Evolutionary conservation across 2,113 vertebrate genomes (phyloP).

Genomic region (Dendropsophus ebraccatus): DNA sequence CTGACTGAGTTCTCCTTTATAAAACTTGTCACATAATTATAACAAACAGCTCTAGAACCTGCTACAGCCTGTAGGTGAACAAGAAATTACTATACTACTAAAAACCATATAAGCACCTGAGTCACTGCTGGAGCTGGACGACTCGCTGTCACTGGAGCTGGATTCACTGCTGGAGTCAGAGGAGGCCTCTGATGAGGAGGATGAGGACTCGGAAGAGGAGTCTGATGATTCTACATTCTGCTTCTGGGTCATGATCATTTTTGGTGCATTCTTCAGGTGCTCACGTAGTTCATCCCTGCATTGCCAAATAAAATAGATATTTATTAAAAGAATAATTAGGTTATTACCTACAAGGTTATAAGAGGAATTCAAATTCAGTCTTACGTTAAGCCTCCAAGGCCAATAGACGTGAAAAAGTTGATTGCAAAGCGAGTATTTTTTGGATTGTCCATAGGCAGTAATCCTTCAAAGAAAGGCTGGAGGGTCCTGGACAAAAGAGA

Average conservation of each 20-base stretch:
- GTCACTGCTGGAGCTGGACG: conserved; percentile 71
- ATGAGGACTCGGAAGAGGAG: conserved; percentile 77
- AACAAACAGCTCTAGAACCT: background rate
- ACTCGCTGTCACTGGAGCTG: conserved; percentile 80
- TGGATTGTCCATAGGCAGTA: conserved; percentile 95
- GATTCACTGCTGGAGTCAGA: conserved; percentile 77
- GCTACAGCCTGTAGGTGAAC: background rate
- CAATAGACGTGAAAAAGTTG: conserved; percentile 99
- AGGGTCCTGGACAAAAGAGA: conserved; percentile 81
- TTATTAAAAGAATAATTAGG: background rate
- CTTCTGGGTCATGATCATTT: conserved; percentile 96
- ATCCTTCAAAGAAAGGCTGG: conserved; percentile 92
- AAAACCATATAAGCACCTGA: conserved; percentile 75
- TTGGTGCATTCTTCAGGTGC: conserved; percentile 96
- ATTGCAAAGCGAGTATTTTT: conserved; percentile 98
- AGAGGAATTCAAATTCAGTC: conserved; percentile 52
- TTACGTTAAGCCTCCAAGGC: conserved; percentile 96
- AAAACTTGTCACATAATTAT: no score
- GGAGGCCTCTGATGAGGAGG: conserved; percentile 73
- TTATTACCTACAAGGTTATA: background rate
- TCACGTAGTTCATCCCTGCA: conserved; percentile 93
- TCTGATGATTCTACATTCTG: conserved; percentile 92
- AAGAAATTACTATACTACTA: background rate
- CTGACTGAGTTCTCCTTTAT: no score
- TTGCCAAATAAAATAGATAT: conserved; percentile 22